Base-by-base conservation (phyloP, 2,113 vertebrate genomes). In the Microcebus tavaratra region DNA sequence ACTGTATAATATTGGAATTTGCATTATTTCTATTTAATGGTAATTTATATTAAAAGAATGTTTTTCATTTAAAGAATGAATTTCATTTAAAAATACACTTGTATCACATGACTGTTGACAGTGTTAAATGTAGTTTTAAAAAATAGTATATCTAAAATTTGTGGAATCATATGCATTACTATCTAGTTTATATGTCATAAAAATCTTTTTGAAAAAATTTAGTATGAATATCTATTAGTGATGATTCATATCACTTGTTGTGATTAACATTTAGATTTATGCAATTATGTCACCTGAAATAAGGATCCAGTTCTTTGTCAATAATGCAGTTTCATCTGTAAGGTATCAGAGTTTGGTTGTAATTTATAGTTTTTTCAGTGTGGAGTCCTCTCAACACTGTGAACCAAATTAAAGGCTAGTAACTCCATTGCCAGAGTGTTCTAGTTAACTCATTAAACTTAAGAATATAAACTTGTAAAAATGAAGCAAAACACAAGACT, bases 401-500 rank as follows among this genome's bases (percentile, higher is more conserved):
- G 39, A 93, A 25, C 45, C 27, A 96, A 57, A 86, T 76, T 95
- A 85, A 95, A 55, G 96, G 50, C 5, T 95, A 95, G 10, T 90
- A 94, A 92, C 73, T 90, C 18, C 27, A 75, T 79, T 34, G 15
- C n/a, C 27, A 50, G 21, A 23, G 8, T 96, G n/a, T 93, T 96
- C 55, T 78, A 92, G 61, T 88, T 94, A 81, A 87, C 91, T 90
- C 20, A 76, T 94, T 87, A 90, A 83, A 95, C 18, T 87, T 90
- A 92, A 90, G 48, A 93, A 91, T 94, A 68, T 85, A 90, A 93
- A 90, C 73, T 94, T 96, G 29, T 48, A 61, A 94, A 91, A 90
- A 27, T 89, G 31, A 95, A 72, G 10, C 94, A 61, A 68, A 86
- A 57, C 31, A 57, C 65, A 61, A 45, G 39, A 78, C 15, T 93